phyloP scores from a whole-genome alignment of 1,140 invertebrate genomes.

The Drosophila pachea region DNA sequence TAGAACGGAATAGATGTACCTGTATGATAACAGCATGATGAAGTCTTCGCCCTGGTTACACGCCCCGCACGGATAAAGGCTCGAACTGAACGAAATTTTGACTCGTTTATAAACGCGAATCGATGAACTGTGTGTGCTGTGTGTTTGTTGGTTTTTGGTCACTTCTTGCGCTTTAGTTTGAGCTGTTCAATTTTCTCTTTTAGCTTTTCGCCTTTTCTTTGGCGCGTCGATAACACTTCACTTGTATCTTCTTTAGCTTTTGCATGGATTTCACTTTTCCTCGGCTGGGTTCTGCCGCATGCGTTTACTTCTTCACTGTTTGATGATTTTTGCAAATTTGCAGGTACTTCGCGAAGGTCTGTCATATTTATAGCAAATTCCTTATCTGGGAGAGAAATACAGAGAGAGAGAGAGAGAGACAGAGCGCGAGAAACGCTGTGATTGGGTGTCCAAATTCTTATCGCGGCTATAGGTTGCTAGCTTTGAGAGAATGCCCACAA shows the following conservation, averaged over 20 bases:
- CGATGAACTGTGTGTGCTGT: constrained; percentile 7
- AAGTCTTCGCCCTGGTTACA: constrained; percentile 70
- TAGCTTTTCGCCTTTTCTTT: constrained; percentile 58
- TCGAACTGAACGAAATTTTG: constrained; percentile 60
- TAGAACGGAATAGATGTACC: constrained; percentile 63
- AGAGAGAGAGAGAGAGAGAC: constrained; percentile 12
- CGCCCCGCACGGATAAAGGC: constrained; percentile 59
- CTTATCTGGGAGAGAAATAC: constrained; percentile 9
- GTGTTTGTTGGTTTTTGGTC: constrained; percentile 5
- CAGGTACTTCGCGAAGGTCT: not conserved
- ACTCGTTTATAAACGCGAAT: constrained; percentile 31
- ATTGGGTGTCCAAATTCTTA: constrained; percentile 9
- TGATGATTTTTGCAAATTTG: constrained; percentile 53
- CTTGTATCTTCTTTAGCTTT: constrained; percentile 61
- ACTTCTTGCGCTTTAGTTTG: constrained; percentile 14
- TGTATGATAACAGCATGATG: constrained; percentile 67
- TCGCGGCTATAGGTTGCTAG: constrained; percentile 32
- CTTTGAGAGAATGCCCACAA: constrained; percentile 16
- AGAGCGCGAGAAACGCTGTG: not conserved
- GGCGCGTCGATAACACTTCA: constrained; percentile 67
- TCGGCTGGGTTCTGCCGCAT: constrained; percentile 53
- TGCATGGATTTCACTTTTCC: constrained; percentile 63
- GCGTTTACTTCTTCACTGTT: constrained; percentile 47
- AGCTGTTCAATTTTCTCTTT: constrained; percentile 5
- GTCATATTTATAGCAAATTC: constrained; percentile 58